Evolutionary conservation across 1,140 invertebrate genomes (phyloP).

Genomic region (Oryzaephilus surinamensis): DNA sequence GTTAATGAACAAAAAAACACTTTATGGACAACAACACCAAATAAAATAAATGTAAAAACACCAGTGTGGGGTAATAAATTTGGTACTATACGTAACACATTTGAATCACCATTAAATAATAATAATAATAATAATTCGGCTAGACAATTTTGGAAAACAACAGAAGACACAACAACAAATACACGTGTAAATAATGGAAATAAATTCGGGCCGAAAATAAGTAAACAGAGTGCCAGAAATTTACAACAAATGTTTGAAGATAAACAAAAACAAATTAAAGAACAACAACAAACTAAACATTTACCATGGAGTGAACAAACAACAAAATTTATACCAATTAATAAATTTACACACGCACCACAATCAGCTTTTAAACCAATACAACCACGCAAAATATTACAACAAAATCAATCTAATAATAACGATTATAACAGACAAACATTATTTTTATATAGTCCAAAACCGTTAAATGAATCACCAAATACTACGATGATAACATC

Average conservation of each 20-base stretch:
- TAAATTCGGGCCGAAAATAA: constrained; percentile 33
- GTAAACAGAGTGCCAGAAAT: constrained; percentile 32
- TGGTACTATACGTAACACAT: constrained; percentile 74
- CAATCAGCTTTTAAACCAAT: constrained; percentile 57
- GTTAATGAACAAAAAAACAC: constrained; percentile 13
- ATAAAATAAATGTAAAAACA: too few relatives aligned
- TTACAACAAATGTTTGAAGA: constrained; percentile 35
- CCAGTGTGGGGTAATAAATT: constrained; percentile 50
- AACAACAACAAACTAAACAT: constrained; percentile 34
- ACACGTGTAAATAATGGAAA: constrained; percentile 6
- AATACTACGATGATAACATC: too few relatives aligned
- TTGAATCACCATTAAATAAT: constrained; percentile 43
- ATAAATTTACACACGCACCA: constrained; percentile 60
- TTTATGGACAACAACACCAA: constrained; percentile 31
- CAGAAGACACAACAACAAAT: constrained; percentile 36
- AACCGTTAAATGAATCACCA: constrained; percentile 14
- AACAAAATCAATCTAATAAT: constrained; percentile 17
- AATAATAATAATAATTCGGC: constrained; percentile 36
- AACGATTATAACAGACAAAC: constrained; percentile 10
- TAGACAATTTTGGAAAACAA: constrained; percentile 45
- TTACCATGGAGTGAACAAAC: constrained; percentile 1
- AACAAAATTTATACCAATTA: constrained; percentile 42
- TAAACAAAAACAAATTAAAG: constrained; percentile 32
- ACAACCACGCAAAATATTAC: constrained; percentile 11
- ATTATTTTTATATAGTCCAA: constrained; percentile 31